Evolutionary conservation across 2,888 invertebrate species (phyloP), one percentile per base, ranked within the genome.

Genomic region (Aporophyla lueneburgensis): DNA sequence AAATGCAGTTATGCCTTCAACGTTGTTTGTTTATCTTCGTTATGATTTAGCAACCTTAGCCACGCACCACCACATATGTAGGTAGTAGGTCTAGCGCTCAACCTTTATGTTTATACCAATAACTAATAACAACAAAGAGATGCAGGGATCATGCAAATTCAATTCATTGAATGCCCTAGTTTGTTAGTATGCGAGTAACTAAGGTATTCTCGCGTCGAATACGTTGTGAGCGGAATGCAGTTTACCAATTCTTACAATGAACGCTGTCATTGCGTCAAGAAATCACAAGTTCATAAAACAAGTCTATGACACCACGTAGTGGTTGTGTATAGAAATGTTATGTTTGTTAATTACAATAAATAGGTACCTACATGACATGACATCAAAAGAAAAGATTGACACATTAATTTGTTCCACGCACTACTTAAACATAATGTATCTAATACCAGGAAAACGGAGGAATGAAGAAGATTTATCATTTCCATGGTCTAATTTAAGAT

Each of bases 181-280:
- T 80, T 75, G 81, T 80, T 81, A 74, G 63, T 84, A 86, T 86
- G 70, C 74, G 84, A 84, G 65, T 77, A 53, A 10, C 33, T 53
- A 72, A 83, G 81, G 78, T 83, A 83, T 86, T 82, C 78, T 80
- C 66, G 74, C 58, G 69, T 69, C 66, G 76, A 80, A 78, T 79
- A 56, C 68, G 74, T 73, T 75, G 81, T 76, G 84, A 71, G 65
- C 46, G 87, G 88, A 89, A 89, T 91, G 89, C 86, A 79, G 84
- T 72, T 74, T 58, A 78, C 77, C 74, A 74, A 76, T 83, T 86
- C 81, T 81, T 84, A 86, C 78, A 76, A 73, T 49, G 49, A 51
- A 21, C 40, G 43, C 70, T 58, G 74, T 74, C 76, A 54, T 72
- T 71, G 71, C 69, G 27, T 74, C 77, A 71, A 59, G 49, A 70